Evolutionary conservation across 1,140 invertebrate species (phyloP).

Genomic region (Brachionus manjavacas): DNA sequence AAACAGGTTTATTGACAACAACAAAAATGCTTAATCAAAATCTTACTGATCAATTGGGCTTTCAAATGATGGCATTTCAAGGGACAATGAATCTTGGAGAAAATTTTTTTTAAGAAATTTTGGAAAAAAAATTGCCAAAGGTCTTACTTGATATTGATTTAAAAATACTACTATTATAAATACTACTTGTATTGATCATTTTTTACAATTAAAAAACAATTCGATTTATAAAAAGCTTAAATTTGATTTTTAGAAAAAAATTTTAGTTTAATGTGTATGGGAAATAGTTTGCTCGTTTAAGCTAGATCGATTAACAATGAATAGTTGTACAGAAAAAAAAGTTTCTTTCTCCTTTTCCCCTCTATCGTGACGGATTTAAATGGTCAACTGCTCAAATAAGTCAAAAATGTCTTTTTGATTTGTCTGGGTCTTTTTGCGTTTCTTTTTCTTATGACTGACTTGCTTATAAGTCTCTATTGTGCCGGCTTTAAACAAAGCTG

Average conservation of each 20-base stretch:
- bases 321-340: slow-evolving; percentile 25
- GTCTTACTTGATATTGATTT: slow-evolving; percentile 33
- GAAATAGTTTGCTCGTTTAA: background rate
- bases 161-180: slow-evolving; percentile 41
- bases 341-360: slow-evolving; percentile 22
- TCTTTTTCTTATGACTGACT: slow-evolving; percentile 19
- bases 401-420: background rate
- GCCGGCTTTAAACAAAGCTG: background rate
- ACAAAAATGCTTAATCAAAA: background rate
- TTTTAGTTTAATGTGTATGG: background rate
- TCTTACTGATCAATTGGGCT: background rate
- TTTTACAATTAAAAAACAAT: slow-evolving; percentile 23
- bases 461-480: slow-evolving; percentile 16
- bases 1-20: background rate
- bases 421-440: slow-evolving; percentile 38
- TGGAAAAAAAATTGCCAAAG: too few relatives aligned
- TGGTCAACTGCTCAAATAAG: background rate
- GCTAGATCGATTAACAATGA: slow-evolving; percentile 8
- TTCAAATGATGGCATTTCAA: background rate
- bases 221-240: background rate
- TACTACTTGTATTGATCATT: slow-evolving; percentile 35
- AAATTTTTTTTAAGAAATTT: slow-evolving; percentile 27
- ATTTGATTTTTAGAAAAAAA: background rate
- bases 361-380: slow-evolving; percentile 20
- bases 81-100: slow-evolving; percentile 30